Conservation (phyloP, 2,888 invertebrate species). For the Zeuzera pyrina region DNA sequence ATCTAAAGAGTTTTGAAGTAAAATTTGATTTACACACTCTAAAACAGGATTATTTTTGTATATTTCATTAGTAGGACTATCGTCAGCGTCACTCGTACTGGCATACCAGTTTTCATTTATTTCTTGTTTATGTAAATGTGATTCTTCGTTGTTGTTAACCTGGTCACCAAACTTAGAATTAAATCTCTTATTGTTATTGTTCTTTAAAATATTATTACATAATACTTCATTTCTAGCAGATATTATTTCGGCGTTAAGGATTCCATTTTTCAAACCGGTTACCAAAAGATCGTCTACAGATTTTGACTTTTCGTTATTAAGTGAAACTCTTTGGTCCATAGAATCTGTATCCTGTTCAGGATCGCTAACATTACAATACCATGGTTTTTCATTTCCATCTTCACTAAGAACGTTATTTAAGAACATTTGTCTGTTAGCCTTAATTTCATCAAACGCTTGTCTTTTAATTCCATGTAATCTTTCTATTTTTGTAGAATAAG, state of each 20-base stretch:
- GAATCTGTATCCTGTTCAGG: constrained; percentile 62
- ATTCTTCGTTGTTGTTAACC: constrained; percentile 50
- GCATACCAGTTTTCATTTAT: constrained; percentile 85
- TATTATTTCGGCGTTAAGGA: constrained; percentile 42
- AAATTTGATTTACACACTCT: constrained; percentile 89
- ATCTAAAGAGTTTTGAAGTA: constrained; percentile 81
- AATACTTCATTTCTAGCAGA: constrained; percentile 61
- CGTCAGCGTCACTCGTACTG: constrained; percentile 84
- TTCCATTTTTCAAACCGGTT: constrained; percentile 36
- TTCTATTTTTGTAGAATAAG: constrained; percentile 71
- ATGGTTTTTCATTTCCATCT: constrained; percentile 57
- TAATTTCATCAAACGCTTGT: constrained; percentile 60
- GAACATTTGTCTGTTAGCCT: constrained; percentile 58
- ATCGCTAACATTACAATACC: constrained; percentile 68
- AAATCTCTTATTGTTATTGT: constrained; percentile 40
- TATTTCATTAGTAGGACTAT: constrained; percentile 78
- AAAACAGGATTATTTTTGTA: constrained; percentile 87
- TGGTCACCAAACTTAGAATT: constrained; percentile 40
- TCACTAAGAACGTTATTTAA: constrained; percentile 57
- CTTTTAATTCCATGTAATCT: constrained; percentile 72
- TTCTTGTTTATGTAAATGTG: constrained; percentile 47
- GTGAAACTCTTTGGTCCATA: constrained; percentile 41
- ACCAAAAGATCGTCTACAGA: constrained; percentile 50
- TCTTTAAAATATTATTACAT: constrained; percentile 47
- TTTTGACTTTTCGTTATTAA: constrained; percentile 44